These are phyloP conservation scores for Exephanes ischioxanthus DNA, from an alignment of 2,888 invertebrate genomes.

Conservation along the genomic window DNA sequence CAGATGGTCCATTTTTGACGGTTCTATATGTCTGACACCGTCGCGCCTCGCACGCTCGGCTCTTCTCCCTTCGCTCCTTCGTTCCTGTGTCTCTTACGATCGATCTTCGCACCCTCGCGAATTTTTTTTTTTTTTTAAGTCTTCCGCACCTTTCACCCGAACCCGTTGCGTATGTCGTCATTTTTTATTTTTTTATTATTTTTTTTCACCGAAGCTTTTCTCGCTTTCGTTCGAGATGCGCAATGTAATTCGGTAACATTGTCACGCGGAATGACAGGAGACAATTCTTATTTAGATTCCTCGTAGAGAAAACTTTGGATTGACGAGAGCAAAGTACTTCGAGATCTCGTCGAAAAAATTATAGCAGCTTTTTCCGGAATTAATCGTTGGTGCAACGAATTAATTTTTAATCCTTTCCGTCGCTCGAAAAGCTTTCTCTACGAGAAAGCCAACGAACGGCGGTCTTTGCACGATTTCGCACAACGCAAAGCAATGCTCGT, in stretches of 20 bases:
- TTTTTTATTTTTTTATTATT: constrained; percentile 32
- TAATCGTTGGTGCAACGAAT: no score
- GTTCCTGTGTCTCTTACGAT: constrained; percentile 60
- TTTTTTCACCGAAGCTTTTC: constrained; percentile 11
- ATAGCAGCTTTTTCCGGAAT: no score
- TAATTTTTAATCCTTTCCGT: no score
- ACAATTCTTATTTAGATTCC: background rate
- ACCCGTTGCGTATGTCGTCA: constrained; percentile 32
- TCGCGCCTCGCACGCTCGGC: constrained; percentile 36
- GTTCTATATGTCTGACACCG: constrained; percentile 66
- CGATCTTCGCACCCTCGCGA: constrained; percentile 63
- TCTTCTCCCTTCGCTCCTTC: constrained; percentile 50
- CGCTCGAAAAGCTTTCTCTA: no score
- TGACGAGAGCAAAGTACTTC: background rate
- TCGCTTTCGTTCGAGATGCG: background rate
- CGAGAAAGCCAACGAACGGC: background rate
- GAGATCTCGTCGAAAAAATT: no score
- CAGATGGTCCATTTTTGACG: constrained; percentile 75
- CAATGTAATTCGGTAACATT: background rate
- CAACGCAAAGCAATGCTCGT: background rate
- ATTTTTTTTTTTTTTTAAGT: constrained; percentile 62
- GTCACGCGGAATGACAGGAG: background rate
- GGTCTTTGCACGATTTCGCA: background rate
- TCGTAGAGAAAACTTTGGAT: background rate
- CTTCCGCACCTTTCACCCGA: constrained; percentile 33